Conservation (phyloP, 2,888 invertebrate genomes). For the Hydraecia micacea region DNA sequence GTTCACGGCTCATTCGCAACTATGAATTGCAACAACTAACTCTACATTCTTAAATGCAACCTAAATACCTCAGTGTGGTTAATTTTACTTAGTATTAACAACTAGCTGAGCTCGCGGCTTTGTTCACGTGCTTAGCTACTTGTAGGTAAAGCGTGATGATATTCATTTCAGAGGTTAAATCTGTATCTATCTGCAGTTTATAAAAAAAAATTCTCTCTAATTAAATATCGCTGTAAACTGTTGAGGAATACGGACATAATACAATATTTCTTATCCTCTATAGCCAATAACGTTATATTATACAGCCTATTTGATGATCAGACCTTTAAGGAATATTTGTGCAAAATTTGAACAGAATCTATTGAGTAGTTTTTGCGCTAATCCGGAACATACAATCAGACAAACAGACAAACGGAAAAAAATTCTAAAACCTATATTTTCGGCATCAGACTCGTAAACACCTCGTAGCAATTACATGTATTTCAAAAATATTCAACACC, state of each 20-base stretch:
- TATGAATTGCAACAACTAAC: slow-evolving; percentile 74
- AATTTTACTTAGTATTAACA: slow-evolving; percentile 54
- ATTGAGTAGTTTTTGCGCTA: not conserved
- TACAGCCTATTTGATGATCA: not conserved
- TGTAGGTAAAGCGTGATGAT: not conserved
- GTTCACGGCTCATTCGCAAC: slow-evolving; percentile 81
- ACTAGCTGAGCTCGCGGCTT: not conserved
- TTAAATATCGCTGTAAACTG: not conserved
- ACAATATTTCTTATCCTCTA: not conserved
- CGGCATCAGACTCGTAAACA: no score
- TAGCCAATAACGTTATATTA: not conserved
- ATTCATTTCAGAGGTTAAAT: not conserved
- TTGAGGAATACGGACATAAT: not conserved
- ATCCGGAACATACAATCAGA: not conserved
- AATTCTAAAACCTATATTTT: not conserved
- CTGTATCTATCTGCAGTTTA: not conserved
- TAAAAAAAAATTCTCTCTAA: no score
- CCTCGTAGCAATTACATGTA: not conserved
- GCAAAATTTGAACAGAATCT: not conserved
- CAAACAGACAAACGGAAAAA: not conserved
- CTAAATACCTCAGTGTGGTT: slow-evolving; percentile 68
- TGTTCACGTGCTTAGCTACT: not conserved
- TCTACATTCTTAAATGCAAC: slow-evolving; percentile 71
- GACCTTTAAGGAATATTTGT: not conserved
- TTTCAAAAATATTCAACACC: not conserved